Conservation (phyloP, 2,888 invertebrate genomes). For the Macaria notata region DNA sequence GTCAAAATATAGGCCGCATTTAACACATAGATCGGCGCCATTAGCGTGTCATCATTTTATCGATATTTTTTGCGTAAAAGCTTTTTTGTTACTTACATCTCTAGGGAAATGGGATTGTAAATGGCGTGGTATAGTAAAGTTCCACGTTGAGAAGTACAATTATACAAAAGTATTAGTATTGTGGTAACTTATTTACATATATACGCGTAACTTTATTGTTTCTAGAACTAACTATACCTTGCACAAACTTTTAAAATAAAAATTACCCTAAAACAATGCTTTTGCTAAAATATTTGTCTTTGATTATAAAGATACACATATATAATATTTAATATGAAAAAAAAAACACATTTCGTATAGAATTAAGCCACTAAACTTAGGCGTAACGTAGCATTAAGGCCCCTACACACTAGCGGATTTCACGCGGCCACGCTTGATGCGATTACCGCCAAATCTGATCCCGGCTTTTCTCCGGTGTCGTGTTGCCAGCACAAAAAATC, state of each 20-base stretch:
- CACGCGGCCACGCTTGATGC: constrained; percentile 35
- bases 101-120: no score
- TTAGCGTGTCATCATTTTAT: constrained; percentile 32
- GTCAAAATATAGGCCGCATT: constrained; percentile 61
- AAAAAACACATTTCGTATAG: not conserved
- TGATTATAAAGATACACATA: no score
- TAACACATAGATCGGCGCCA: constrained; percentile 70
- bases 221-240: no score
- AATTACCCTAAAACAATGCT: no score
- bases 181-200: no score
- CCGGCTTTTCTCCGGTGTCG: constrained; percentile 32
- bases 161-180: no score
- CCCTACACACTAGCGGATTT: constrained; percentile 37
- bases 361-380: constrained; percentile 8
- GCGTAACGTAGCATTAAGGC: constrained; percentile 21
- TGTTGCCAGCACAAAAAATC: constrained; percentile 35
- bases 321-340: not conserved
- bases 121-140: no score
- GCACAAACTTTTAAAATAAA: no score
- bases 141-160: no score
- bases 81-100: not conserved
- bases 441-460: constrained; percentile 39
- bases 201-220: no score
- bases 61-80: constrained; percentile 10
- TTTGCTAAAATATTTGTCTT: no score